phyloP scores from a whole-genome alignment of 2,888 invertebrate species.

The Margaritifera margaritifera region DNA sequence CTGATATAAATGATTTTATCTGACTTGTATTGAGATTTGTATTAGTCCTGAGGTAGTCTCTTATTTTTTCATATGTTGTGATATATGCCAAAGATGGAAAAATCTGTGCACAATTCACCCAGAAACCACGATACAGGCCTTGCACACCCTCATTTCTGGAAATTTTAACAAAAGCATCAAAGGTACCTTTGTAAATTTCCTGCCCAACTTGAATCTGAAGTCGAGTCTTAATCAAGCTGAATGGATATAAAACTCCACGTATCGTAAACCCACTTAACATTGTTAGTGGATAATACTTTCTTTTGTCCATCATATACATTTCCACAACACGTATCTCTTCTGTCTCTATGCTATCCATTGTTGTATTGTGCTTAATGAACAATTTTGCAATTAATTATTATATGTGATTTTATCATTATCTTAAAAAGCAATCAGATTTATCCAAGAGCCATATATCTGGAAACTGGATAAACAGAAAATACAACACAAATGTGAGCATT shows the following conservation, averaged over 20 bases:
- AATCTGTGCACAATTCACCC: conserved; percentile 90
- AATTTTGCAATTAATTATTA: no score
- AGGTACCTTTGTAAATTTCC: conserved; percentile 84
- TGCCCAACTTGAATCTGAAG: conserved; percentile 79
- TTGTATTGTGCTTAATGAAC: no score
- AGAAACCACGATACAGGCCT: conserved; percentile 94
- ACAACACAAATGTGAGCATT: no score
- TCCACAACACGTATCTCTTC: conserved; percentile 82
- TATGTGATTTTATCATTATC: no score
- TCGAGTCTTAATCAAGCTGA: conserved; percentile 94
- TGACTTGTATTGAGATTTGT: conserved; percentile 75
- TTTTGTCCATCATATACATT: conserved; percentile 98
- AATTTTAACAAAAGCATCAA: conserved; percentile 92
- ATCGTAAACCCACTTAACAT: conserved; percentile 90
- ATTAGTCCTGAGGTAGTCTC: conserved; percentile 84
- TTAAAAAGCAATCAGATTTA: no score
- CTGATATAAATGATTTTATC: conserved; percentile 80
- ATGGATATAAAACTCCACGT: conserved; percentile 86
- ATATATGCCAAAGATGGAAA: conserved; percentile 80
- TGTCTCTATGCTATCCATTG: conserved; percentile 17
- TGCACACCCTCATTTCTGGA: conserved; percentile 83
- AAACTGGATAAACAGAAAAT: no score
- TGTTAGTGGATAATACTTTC: conserved; percentile 93
- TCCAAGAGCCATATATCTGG: no score
- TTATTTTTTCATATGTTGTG: conserved; percentile 92